Evolutionary conservation across 2,113 vertebrate genomes (phyloP).

Genomic region (Dasypus novemcinctus): DNA sequence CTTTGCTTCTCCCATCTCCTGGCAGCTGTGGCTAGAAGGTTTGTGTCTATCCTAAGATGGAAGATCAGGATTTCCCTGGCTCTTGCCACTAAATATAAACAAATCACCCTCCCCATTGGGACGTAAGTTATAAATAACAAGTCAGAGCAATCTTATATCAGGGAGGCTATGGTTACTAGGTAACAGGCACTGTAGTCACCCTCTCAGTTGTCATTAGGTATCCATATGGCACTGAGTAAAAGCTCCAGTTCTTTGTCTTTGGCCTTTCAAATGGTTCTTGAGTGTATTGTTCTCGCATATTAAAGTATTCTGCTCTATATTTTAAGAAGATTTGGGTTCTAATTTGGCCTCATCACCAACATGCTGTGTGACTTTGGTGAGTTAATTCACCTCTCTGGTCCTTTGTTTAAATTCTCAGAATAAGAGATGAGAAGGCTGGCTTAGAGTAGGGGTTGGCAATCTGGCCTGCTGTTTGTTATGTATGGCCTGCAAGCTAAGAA

Average conservation of each 20-base stretch:
- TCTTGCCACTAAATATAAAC: constrained; percentile 67
- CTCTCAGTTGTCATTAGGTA: background rate
- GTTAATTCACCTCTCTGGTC: constrained; percentile 30
- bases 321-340: background rate
- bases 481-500: background rate
- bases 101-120: constrained; percentile 45
- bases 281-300: background rate
- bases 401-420: background rate
- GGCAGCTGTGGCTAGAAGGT: constrained; percentile 7
- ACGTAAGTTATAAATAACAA: constrained; percentile 72
- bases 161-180: constrained; percentile 70
- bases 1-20: background rate
- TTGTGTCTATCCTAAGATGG: background rate
- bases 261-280: background rate
- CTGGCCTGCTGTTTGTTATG: background rate
- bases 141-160: constrained; percentile 51
- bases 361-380: background rate
- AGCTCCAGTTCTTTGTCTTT: background rate
- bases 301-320: background rate
- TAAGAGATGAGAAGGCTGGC: background rate
- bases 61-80: constrained; percentile 52
- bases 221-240: background rate
- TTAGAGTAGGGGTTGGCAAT: background rate
- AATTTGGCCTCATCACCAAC: background rate
- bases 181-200: constrained; percentile 14